Percentiles rank a stretch among this genome's conserved stretches.
Conservation (phyloP, 2,888 invertebrate species). For the Hydropsyche betteni region DNA sequence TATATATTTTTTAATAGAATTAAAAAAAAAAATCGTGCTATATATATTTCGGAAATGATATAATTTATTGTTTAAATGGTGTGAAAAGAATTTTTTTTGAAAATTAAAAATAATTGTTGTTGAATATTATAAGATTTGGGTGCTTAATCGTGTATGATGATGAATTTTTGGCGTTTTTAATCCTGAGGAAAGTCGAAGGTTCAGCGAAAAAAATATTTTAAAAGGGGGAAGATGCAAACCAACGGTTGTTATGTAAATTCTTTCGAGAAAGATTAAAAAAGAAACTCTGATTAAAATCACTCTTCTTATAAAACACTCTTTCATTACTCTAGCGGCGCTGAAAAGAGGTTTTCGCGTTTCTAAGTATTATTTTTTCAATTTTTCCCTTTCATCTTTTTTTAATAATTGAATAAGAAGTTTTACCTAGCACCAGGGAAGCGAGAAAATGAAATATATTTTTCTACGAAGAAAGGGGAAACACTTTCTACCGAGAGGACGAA, state of each 20-base stretch:
- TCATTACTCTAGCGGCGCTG: constrained; percentile 24
- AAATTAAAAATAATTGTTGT: too few species aligned
- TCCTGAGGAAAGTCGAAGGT: too few species aligned
- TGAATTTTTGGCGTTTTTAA: too few species aligned
- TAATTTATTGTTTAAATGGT: too few species aligned
- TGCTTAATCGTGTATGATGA: too few species aligned
- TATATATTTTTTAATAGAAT: too few species aligned
- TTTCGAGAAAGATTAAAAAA: constrained; percentile 34
- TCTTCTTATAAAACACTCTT: constrained; percentile 34
- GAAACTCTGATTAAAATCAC: constrained; percentile 39
- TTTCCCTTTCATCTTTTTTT: constrained; percentile 9
- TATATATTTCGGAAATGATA: too few species aligned
- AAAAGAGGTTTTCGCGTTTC: not conserved
- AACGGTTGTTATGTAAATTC: constrained; percentile 39
- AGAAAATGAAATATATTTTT: constrained; percentile 28
- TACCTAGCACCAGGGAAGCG: constrained; percentile 5
- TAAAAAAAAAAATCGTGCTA: too few species aligned
- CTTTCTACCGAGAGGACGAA: too few species aligned
- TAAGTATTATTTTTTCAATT: too few species aligned
- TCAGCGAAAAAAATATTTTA: constrained; percentile 8
- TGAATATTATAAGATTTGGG: too few species aligned
- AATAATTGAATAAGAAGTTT: constrained; percentile 40
- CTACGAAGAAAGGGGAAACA: not conserved
- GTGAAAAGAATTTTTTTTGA: too few species aligned
- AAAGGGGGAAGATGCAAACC: constrained; percentile 17